phyloP scores from a whole-genome alignment of 2,888 invertebrate species.

The Timandra comae region DNA sequence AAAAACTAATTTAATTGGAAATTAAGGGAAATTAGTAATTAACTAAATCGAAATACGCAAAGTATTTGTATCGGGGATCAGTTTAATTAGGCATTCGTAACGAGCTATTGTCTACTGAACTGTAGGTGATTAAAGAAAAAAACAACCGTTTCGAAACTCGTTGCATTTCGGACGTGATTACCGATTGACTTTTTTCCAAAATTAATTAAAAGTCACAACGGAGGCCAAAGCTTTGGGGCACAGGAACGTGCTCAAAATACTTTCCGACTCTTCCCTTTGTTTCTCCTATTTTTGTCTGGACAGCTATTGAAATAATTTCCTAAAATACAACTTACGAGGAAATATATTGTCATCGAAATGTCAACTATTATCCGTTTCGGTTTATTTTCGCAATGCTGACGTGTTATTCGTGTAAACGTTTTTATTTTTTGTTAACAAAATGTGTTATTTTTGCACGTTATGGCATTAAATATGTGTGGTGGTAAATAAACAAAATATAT shows the following conservation, averaged over 20 bases:
- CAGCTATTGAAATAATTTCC: constrained; percentile 23
- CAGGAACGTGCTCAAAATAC: constrained; percentile 67
- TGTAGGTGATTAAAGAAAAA: constrained; percentile 9
- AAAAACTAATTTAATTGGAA: too few species aligned
- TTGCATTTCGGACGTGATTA: constrained; percentile 40
- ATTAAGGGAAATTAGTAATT: too few species aligned
- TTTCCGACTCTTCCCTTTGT: constrained; percentile 43
- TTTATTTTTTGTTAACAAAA: too few species aligned
- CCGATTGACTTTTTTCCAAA: constrained; percentile 52
- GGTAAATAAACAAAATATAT: too few species aligned
- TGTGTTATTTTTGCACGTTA: too few species aligned
- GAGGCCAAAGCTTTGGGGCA: constrained; percentile 32
- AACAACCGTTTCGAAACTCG: constrained; percentile 23
- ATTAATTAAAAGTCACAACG: constrained; percentile 62
- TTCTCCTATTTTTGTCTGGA: constrained; percentile 47
- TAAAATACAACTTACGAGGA: constrained; percentile 19
- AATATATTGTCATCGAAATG: constrained; percentile 11
- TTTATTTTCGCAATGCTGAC: constrained; percentile 1
- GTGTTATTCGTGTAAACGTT: too few species aligned
- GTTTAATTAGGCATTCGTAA: constrained; percentile 14
- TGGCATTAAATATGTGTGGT: too few species aligned
- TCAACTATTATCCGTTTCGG: constrained; percentile 10
- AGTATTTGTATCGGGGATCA: constrained; percentile 3
- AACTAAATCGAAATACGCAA: constrained; percentile 2
- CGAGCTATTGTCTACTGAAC: constrained; percentile 3